A percentile compares a stretch with the other conserved stretches of the same genome.
Conservation (phyloP, 2,113 vertebrate genomes). For the Melierax canorus region DNA sequence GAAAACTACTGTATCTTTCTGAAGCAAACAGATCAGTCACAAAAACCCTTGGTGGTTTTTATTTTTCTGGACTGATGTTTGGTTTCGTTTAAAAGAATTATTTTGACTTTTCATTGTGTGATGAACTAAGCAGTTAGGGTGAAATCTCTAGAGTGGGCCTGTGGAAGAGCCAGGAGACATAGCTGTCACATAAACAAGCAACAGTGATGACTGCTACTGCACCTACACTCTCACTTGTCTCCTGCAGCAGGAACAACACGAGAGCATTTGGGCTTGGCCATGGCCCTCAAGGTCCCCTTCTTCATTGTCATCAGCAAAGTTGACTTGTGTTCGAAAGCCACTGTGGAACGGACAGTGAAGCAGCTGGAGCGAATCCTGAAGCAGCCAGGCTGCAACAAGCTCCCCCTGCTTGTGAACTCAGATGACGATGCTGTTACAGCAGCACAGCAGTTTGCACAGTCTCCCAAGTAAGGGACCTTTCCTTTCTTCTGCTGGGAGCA, state of each 20-base stretch:
- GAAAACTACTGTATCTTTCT: background rate
- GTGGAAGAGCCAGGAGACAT: background rate
- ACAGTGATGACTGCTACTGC: background rate
- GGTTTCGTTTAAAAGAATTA: background rate
- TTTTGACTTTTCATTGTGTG: background rate
- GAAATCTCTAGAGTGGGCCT: background rate
- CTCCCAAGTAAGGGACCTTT: conserved; percentile 83
- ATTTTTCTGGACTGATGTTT: background rate
- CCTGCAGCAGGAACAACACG: conserved; percentile 89
- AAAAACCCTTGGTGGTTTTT: background rate
- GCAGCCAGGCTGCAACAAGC: conserved; percentile 96
- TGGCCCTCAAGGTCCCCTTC: conserved; percentile 97
- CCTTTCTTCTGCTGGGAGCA: background rate
- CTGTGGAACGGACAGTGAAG: conserved; percentile 91
- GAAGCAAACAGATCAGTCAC: background rate
- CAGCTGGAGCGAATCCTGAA: conserved; percentile 94
- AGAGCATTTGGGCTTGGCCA: conserved; percentile 93
- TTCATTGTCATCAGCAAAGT: conserved; percentile 98
- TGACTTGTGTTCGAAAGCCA: conserved; percentile 89
- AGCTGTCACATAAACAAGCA: background rate
- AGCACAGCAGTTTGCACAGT: conserved; percentile 95
- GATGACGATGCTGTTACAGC: conserved; percentile 94
- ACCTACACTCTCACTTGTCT: background rate
- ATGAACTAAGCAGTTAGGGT: background rate
- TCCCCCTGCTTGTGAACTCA: conserved; percentile 86